phyloP scores from a whole-genome alignment of 2,888 invertebrate species.

The Ctena decussata region DNA sequence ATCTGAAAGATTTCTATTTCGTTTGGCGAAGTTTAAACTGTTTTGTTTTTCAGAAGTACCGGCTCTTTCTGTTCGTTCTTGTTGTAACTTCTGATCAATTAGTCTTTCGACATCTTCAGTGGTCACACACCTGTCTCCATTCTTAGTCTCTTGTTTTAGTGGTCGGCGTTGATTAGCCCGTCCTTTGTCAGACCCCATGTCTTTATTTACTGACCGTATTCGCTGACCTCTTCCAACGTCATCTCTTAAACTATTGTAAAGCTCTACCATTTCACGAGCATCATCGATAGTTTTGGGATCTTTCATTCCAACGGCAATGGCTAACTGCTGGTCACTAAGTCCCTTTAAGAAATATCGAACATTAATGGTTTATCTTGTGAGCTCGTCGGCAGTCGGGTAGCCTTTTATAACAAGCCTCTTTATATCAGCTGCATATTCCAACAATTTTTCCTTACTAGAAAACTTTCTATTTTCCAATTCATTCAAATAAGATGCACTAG shows the following conservation, averaged over 20 bases:
- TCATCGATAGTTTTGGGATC: constrained; percentile 53
- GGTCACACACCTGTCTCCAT: not conserved
- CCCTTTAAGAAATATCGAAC: constrained; percentile 52
- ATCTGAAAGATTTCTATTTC: not conserved
- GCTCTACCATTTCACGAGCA: constrained; percentile 43
- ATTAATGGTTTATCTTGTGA: constrained; percentile 44
- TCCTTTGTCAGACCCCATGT: not conserved
- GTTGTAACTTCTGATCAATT: too few species aligned
- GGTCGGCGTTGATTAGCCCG: not conserved
- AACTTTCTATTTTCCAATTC: constrained; percentile 44
- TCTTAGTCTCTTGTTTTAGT: constrained; percentile 16
- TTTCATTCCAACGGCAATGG: constrained; percentile 53
- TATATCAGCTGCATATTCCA: constrained; percentile 50
- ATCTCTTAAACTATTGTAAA: constrained; percentile 49
- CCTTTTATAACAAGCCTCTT: constrained; percentile 33
- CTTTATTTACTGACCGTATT: not conserved
- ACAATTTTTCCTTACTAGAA: constrained; percentile 28
- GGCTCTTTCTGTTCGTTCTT: too few species aligned
- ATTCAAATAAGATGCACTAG: constrained; percentile 43
- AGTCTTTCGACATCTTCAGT: not conserved
- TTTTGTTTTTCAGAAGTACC: not conserved
- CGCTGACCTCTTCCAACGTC: constrained; percentile 19
- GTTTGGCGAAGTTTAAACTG: not conserved
- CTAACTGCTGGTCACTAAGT: constrained; percentile 30
- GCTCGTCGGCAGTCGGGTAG: constrained; percentile 37